These are phyloP conservation scores for Hydroisotoma schaefferi DNA, from an alignment of 2,888 invertebrate species.

Conservation along the genomic window DNA sequence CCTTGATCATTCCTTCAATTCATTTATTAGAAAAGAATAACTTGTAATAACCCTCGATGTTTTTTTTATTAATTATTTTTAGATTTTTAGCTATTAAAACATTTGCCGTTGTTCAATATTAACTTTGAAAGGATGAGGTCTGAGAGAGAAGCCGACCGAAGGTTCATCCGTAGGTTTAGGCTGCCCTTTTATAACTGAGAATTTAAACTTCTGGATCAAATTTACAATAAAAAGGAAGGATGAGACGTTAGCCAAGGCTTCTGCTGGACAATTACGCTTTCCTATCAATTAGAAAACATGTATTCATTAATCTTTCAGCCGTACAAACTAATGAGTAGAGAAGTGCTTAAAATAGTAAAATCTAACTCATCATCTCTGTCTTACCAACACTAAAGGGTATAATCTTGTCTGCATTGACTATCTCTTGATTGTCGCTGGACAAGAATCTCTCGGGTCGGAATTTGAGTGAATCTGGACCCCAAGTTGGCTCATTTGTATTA, in stretches of 20 bases:
- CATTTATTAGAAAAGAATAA: too few species aligned
- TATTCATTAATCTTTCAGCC: too few species aligned
- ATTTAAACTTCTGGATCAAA: not conserved
- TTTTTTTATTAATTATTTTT: too few species aligned
- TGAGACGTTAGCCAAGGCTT: not conserved
- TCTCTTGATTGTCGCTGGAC: not conserved
- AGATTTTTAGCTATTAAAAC: too few species aligned
- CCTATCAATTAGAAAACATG: too few species aligned
- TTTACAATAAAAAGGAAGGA: not conserved
- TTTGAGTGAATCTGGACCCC: not conserved
- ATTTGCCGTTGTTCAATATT: too few species aligned
- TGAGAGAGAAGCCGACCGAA: not conserved
- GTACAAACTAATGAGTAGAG: too few species aligned
- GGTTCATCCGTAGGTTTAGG: not conserved
- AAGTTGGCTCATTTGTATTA: not conserved
- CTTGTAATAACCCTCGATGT: too few species aligned
- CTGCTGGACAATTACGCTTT: not conserved
- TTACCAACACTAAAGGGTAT: not conserved
- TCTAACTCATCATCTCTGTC: not conserved
- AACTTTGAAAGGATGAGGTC: not conserved
- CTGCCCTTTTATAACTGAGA: not conserved
- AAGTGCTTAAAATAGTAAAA: too few species aligned
- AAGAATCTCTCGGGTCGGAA: not conserved
- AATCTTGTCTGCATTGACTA: not conserved
- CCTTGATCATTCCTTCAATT: too few species aligned